A percentile compares a stretch with the other conserved stretches of the same genome.
phyloP scores from a whole-genome alignment of 2,113 vertebrate species.

The Rhinichthys klamathensis region DNA sequence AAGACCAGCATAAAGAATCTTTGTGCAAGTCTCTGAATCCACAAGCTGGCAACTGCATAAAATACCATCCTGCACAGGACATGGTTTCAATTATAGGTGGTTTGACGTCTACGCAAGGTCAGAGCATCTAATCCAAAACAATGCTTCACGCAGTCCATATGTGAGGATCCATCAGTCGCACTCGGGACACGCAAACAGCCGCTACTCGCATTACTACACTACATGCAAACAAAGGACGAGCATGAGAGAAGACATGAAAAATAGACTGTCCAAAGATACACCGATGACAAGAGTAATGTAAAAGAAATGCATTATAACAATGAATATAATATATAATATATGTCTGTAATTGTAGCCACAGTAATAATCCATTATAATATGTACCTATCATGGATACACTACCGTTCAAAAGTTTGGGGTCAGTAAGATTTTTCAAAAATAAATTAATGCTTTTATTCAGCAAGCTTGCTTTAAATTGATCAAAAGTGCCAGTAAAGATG shows the following conservation, averaged over 20 bases:
- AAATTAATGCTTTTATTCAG: background rate
- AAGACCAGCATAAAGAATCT: constrained; percentile 13
- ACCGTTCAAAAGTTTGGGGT: background rate
- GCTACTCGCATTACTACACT: background rate
- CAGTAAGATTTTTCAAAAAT: no score
- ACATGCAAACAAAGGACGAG: background rate
- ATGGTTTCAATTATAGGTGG: constrained; percentile 10
- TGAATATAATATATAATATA: background rate
- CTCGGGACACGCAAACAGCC: constrained; percentile 13
- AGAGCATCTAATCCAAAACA: constrained; percentile 30
- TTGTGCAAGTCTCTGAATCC: constrained; percentile 7
- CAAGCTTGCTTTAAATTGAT: background rate
- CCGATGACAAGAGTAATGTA: background rate
- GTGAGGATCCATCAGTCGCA: constrained; percentile 36
- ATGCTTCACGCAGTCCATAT: constrained; percentile 18
- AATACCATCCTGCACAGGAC: background rate
- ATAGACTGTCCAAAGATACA: constrained; percentile 2
- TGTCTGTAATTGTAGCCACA: background rate
- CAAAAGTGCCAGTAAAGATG: background rate
- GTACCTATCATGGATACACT: background rate
- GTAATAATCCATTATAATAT: background rate
- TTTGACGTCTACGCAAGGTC: constrained; percentile 10
- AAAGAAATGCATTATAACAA: background rate
- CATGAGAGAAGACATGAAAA: background rate
- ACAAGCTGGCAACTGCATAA: background rate